Evolutionary conservation across 2,797 vertebrate species (phyloP).

Genomic region (Poliocrania exsul): DNA sequence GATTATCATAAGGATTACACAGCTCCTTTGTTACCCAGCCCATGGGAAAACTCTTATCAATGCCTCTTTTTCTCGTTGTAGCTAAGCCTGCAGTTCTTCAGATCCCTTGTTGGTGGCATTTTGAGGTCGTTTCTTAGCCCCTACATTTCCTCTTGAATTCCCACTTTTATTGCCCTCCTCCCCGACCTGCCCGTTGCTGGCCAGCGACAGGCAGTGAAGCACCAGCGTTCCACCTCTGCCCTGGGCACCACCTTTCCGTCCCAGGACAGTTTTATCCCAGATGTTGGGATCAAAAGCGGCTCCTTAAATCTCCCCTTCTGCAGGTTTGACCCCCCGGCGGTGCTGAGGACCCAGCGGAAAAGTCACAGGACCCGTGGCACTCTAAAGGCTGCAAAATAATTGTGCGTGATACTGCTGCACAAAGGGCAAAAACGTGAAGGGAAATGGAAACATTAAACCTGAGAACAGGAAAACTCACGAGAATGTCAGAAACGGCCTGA

Average conservation of each 20-base stretch:
- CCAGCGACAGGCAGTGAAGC: neutral
- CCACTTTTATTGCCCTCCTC: neutral
- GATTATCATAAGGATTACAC: neutral
- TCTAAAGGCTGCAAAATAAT: neutral
- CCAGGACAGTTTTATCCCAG: accelerated
- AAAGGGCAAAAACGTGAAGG: neutral
- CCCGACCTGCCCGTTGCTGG: neutral
- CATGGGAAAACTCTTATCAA: neutral
- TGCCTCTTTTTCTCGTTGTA: neutral
- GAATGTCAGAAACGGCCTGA: neutral
- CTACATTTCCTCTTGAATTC: neutral
- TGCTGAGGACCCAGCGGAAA: neutral
- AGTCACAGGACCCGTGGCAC: neutral
- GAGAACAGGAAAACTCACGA: constrained; percentile 10
- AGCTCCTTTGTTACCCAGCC: neutral
- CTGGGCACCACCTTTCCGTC: neutral
- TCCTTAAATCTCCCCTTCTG: neutral
- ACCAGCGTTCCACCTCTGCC: neutral
- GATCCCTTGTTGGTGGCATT: neutral
- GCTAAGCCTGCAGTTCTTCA: neutral
- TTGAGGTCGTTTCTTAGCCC: neutral
- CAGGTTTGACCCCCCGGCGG: accelerated
- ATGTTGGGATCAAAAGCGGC: neutral
- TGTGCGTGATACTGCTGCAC: neutral
- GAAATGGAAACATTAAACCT: constrained; percentile 48